Base-by-base conservation (phyloP, 2,888 invertebrate species). In the Cryptocheilus praepositus region DNA sequence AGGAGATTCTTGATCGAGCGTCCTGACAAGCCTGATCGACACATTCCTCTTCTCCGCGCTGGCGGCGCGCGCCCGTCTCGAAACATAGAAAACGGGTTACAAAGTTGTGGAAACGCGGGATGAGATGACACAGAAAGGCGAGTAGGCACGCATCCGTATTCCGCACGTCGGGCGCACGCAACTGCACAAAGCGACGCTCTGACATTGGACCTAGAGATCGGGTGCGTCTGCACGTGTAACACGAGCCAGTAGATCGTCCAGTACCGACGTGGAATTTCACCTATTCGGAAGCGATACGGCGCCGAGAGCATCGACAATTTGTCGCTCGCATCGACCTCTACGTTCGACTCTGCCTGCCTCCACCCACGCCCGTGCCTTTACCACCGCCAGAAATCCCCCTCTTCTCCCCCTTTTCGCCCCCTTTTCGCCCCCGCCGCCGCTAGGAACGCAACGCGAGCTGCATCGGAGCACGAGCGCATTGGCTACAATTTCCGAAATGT, bases 401-500 rank as follows among this genome's bases (percentile, higher is more conserved):
- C 11, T 1, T 11, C 3, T 11, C 36, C 36, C 36, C 13, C 36
- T 11, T 11, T 11, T 7, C 36, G 7, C 36, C 13, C 36, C 36
- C 36, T 49, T 11, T 7, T 11, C 36, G 3, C 19, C 22, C 3
- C 51, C 15, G 18, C 1, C 61, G 52, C 43, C 54, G 2, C 28
- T 28, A 13, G 79, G 73, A 69, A 72, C 74, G 67, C 77, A 71
- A 79, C 69, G 64, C 51, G 67, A 61, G 58, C 61, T 21, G 52
- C 71, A 61, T 51, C 64, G 64, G 51, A 52, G 49, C 62, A 59
- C 51, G 49, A 57, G 68, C 58, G 71, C 73, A 75, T 74, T 70
- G 71, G 71, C 70, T 71, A 71, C 78, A 76, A 79, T 77, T 79
- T 80, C 74, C 75, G 76, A 76, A 79, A 82, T 81, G 76, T 81